phyloP scores from a whole-genome alignment of 2,113 vertebrate species.

The Nematolebias whitei region DNA sequence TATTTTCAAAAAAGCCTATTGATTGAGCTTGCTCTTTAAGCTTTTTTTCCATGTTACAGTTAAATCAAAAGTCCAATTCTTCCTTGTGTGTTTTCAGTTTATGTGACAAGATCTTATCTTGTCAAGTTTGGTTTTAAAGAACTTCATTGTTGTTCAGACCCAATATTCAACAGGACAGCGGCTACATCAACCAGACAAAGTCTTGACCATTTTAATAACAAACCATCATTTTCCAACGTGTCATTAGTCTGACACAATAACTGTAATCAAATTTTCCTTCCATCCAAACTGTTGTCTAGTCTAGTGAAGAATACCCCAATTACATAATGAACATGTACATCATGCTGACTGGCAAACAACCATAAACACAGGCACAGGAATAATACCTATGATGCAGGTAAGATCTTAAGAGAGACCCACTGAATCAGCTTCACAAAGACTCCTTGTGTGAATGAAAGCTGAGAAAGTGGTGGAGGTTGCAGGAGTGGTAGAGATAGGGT shows the following conservation, averaged over 20 bases:
- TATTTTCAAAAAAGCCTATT: constrained; percentile 42
- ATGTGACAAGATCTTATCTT: too few species aligned
- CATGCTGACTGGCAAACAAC: constrained; percentile 64
- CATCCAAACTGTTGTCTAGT: constrained; percentile 72
- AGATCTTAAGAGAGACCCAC: constrained; percentile 37
- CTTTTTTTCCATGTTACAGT: neutral
- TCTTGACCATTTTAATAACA: constrained; percentile 66
- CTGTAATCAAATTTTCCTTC: constrained; percentile 76
- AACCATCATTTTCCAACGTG: constrained; percentile 66
- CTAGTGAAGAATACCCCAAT: constrained; percentile 70
- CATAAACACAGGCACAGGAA: constrained; percentile 33
- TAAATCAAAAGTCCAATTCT: too few species aligned
- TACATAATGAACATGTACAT: constrained; percentile 72
- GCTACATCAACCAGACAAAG: constrained; percentile 57
- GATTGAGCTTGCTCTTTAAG: constrained; percentile 3
- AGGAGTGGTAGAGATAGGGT: constrained; percentile 9
- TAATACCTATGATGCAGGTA: constrained; percentile 54
- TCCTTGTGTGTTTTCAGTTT: constrained; percentile 14
- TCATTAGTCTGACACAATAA: constrained; percentile 75
- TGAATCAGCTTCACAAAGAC: constrained; percentile 46
- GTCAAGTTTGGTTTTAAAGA: neutral
- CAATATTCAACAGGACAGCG: constrained; percentile 23
- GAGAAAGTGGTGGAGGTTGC: constrained; percentile 37
- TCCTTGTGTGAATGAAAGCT: constrained; percentile 49
- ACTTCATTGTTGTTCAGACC: constrained; percentile 7